A percentile compares a stretch with the other conserved stretches of the same genome.
These are phyloP conservation scores for Drosophila oshimai DNA, from an alignment of 1,140 invertebrate genomes.

Conservation along the genomic window DNA sequence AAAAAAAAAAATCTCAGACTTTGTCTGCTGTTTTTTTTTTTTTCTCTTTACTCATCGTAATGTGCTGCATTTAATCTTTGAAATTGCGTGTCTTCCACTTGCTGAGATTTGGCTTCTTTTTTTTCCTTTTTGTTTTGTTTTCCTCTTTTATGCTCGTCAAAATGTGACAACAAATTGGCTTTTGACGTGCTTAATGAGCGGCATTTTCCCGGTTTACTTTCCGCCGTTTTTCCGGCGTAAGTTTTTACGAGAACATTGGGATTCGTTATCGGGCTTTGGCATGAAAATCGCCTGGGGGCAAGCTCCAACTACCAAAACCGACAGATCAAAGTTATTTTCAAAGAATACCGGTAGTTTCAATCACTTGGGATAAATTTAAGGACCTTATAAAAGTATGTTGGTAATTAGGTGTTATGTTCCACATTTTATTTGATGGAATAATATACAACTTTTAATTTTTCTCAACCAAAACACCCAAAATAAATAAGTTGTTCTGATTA, in stretches of 20 bases:
- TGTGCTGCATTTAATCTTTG: conserved; percentile 72
- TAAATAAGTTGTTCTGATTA: too few relatives aligned
- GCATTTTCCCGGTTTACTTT: conserved; percentile 18
- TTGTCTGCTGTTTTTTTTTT: neutral
- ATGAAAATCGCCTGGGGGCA: conserved; percentile 9
- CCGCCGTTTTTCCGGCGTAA: conserved; percentile 16
- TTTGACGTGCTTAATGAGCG: conserved; percentile 74
- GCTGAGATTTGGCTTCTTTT: conserved; percentile 31
- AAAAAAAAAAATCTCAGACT: conserved; percentile 33
- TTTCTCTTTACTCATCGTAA: conserved; percentile 46
- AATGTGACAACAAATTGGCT: conserved; percentile 78
- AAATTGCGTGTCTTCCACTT: conserved; percentile 57
- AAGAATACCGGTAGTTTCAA: neutral
- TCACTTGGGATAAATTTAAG: neutral
- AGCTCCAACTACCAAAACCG: neutral
- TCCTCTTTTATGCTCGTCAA: conserved; percentile 49
- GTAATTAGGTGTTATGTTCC: too few relatives aligned
- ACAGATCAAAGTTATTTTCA: neutral
- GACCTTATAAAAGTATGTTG: neutral
- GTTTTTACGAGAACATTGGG: conserved; percentile 30
- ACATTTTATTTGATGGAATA: too few relatives aligned
- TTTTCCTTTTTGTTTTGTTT: conserved; percentile 18
- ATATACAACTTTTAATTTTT: too few relatives aligned
- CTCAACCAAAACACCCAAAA: too few relatives aligned
- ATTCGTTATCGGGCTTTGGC: conserved; percentile 25